A percentile compares a stretch with the other conserved stretches of the same genome.
Evolutionary conservation across 2,113 vertebrate genomes (phyloP).

Genomic region (Ceyx melanurus): DNA sequence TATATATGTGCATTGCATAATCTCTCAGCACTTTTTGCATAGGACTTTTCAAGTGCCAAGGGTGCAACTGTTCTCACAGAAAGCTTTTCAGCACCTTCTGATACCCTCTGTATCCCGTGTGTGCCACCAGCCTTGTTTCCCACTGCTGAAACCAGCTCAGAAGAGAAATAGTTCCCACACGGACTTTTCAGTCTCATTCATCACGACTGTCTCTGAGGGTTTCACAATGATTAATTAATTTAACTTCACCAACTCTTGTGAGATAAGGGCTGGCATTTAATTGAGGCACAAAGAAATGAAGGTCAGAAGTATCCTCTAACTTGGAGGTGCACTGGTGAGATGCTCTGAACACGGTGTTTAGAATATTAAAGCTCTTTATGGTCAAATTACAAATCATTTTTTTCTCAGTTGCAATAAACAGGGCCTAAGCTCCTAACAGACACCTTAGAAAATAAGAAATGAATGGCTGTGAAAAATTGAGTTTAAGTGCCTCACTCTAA

Average conservation of each 20-base stretch:
- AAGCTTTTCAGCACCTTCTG: background rate
- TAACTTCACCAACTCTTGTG: conserved; percentile 20
- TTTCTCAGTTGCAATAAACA: background rate
- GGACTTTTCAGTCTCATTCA: conserved; percentile 48
- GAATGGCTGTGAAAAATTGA: background rate
- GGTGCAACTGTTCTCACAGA: background rate
- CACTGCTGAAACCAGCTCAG: background rate
- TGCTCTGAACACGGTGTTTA: background rate
- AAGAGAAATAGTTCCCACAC: conserved; percentile 9
- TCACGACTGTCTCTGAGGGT: conserved; percentile 35
- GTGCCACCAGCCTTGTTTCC: background rate
- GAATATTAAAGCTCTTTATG: background rate
- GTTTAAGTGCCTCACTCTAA: background rate
- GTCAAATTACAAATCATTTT: background rate
- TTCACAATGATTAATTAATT: conserved; percentile 62
- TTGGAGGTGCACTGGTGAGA: background rate
- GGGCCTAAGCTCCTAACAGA: background rate
- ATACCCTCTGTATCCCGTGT: background rate
- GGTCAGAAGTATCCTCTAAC: conserved; percentile 18
- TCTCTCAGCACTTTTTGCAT: background rate
- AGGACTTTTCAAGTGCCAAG: background rate
- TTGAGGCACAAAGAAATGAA: conserved; percentile 15
- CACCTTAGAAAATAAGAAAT: background rate
- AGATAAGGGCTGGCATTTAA: conserved; percentile 43
- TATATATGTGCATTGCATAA: background rate